Percentiles rank a stretch among this genome's conserved stretches.
Evolutionary conservation across 2,888 invertebrate species (phyloP).

Genomic region (Zootermopsis nevadensis): DNA sequence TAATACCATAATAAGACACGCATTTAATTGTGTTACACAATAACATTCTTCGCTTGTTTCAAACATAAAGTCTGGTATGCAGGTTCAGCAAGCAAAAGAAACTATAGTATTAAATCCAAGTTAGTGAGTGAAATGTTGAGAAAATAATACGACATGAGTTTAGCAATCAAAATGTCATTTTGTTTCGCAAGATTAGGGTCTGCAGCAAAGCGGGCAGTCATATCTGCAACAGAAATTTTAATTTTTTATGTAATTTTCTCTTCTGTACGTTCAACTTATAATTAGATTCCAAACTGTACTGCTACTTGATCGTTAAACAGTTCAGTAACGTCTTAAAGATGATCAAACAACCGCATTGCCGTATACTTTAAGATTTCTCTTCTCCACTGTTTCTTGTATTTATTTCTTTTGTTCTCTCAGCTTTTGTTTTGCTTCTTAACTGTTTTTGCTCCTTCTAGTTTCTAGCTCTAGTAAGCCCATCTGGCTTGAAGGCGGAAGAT

Average conservation of each 20-base stretch:
- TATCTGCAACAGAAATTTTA: too few species aligned
- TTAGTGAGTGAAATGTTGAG: too few species aligned
- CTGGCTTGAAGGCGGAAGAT: neutral
- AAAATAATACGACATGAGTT: neutral
- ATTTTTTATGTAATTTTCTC: neutral
- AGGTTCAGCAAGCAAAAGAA: too few species aligned
- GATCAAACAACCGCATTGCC: conserved; percentile 16
- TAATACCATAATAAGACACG: too few species aligned
- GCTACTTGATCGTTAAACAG: neutral
- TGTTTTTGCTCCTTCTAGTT: neutral
- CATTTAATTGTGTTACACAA: too few species aligned
- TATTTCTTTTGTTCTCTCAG: neutral
- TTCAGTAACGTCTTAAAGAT: conserved; percentile 29
- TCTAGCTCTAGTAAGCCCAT: conserved; percentile 2
- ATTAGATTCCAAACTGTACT: conserved; percentile 9
- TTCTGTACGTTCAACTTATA: conserved; percentile 3
- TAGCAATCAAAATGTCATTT: conserved; percentile 15
- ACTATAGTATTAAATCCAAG: too few species aligned
- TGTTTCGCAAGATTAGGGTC: neutral
- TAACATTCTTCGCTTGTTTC: too few species aligned
- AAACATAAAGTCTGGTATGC: too few species aligned
- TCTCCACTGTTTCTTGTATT: neutral
- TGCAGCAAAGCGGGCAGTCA: too few species aligned
- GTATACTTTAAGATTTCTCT: conserved; percentile 4
- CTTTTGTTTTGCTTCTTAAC: neutral